Percentiles rank a stretch among this genome's conserved stretches.
phyloP scores from a whole-genome alignment of 2,797 vertebrate species.

The Sylvia borin region DNA sequence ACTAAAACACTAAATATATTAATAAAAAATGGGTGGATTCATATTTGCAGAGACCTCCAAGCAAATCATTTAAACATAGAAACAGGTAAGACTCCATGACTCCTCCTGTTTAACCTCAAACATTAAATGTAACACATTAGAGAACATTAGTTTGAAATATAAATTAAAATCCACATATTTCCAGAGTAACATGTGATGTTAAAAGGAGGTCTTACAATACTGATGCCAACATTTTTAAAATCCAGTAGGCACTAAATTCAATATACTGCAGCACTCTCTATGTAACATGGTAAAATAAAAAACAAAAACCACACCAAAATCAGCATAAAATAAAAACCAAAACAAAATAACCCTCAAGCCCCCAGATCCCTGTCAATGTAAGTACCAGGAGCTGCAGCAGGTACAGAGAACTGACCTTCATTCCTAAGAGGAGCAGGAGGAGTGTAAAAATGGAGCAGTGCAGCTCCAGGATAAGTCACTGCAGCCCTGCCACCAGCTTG shows the following conservation, averaged over 20 bases:
- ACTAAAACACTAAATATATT: conserved; percentile 26
- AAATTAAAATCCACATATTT: background rate
- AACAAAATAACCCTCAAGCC: background rate
- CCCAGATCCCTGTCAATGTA: background rate
- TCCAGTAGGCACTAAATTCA: conserved; percentile 56
- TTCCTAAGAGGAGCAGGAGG: background rate
- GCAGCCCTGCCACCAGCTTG: background rate
- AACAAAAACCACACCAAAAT: background rate
- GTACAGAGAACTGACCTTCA: background rate
- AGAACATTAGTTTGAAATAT: background rate
- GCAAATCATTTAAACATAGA: background rate
- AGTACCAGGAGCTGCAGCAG: background rate
- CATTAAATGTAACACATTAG: background rate
- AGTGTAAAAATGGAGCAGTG: background rate
- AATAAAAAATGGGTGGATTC: background rate
- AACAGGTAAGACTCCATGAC: background rate
- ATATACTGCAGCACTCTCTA: conserved; percentile 31
- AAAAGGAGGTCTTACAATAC: conserved; percentile 38
- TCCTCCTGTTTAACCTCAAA: background rate
- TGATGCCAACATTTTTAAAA: conserved; percentile 34
- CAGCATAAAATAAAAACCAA: background rate
- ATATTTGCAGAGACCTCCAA: conserved; percentile 13
- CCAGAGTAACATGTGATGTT: background rate
- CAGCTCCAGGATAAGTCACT: background rate
- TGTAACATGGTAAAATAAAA: background rate